phyloP scores from a whole-genome alignment of 2,113 vertebrate species.

The Smithornis capensis region DNA sequence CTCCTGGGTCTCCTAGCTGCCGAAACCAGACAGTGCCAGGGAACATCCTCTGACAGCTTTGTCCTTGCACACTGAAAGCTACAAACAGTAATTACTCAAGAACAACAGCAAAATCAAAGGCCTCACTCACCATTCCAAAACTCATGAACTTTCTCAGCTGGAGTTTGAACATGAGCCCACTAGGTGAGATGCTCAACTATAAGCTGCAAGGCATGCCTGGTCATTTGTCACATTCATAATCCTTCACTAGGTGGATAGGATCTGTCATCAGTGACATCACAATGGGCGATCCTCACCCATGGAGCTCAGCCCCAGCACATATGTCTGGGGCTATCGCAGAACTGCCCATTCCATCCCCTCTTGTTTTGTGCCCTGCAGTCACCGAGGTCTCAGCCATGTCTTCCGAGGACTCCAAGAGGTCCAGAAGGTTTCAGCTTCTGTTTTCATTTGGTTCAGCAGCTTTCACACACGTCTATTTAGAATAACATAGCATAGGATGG shows the following conservation, averaged over 20 bases:
- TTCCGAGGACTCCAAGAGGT: not conserved
- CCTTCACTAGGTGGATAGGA: not conserved
- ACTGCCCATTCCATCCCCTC: accelerated
- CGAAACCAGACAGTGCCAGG: not conserved
- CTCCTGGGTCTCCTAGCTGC: not conserved
- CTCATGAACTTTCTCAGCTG: too few relatives aligned
- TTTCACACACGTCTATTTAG: not conserved
- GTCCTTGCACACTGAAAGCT: not conserved
- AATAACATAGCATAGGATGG: not conserved
- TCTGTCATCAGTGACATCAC: not conserved
- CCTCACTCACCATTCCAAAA: too few relatives aligned
- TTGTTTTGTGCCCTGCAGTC: not conserved
- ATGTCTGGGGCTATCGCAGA: accelerated
- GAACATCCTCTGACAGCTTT: not conserved
- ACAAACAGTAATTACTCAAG: not conserved
- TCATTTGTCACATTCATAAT: not conserved
- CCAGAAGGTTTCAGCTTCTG: not conserved
- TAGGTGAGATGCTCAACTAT: not conserved
- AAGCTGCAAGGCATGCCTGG: not conserved
- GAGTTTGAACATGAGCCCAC: too few relatives aligned
- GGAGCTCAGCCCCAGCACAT: accelerated
- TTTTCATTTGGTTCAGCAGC: not conserved
- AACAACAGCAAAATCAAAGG: too few relatives aligned
- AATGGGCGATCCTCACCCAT: accelerated
- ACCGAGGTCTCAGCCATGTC: accelerated